A percentile compares a stretch with the other conserved stretches of the same genome.
Evolutionary conservation across 2,797 vertebrate species (phyloP).

Genomic region (Margarornis squamiger): DNA sequence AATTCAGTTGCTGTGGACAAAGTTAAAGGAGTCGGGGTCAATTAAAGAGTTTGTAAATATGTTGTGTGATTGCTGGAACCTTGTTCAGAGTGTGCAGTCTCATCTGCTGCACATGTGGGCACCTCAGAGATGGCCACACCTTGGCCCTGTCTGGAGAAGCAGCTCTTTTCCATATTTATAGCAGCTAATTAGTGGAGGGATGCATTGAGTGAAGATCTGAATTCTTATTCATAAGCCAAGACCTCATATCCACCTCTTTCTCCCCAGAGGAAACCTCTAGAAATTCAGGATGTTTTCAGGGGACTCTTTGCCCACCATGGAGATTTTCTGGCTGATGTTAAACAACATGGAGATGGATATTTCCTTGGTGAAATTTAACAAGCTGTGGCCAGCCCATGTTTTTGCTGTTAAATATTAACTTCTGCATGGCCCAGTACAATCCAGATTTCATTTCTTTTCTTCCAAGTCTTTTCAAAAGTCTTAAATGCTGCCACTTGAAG

Average conservation of each 20-base stretch:
- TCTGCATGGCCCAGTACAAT: not conserved
- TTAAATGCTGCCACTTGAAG: not conserved
- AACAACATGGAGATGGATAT: not conserved
- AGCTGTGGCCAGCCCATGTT: not conserved
- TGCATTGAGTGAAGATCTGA: not conserved
- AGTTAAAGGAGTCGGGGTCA: not conserved
- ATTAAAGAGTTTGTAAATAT: not conserved
- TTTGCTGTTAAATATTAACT: not conserved
- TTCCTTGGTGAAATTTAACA: not conserved
- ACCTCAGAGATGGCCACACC: not conserved
- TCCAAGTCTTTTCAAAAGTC: not conserved
- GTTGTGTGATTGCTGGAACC: not conserved
- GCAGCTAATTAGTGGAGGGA: not conserved
- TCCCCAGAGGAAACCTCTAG: not conserved
- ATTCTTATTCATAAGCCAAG: accelerated
- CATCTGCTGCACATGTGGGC: not conserved
- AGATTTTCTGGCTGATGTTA: not conserved
- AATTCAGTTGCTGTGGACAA: not conserved
- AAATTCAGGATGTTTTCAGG: not conserved
- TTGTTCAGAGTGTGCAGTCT: not conserved
- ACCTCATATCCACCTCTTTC: not conserved
- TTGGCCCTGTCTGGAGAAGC: not conserved
- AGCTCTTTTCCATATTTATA: not conserved
- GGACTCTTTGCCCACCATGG: not conserved
- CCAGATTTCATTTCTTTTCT: not conserved